Percentiles rank a stretch among this genome's conserved stretches.
Evolutionary conservation across 2,797 vertebrate genomes (phyloP).

Genomic region (Microtus obscurus): DNA sequence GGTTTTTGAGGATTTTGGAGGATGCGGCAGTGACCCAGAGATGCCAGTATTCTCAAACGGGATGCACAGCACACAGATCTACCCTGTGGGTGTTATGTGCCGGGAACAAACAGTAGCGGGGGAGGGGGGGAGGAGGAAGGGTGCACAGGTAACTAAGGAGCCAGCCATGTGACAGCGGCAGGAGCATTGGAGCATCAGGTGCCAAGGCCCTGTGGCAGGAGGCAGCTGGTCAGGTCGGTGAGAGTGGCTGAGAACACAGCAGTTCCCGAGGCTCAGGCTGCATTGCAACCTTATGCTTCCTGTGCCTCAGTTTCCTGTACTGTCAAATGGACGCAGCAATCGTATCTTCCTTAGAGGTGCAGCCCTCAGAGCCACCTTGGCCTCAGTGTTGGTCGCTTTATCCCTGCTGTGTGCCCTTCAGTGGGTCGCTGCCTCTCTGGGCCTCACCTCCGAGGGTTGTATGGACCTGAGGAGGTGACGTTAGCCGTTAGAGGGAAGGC

Average conservation of each 20-base stretch:
- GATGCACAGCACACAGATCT: neutral
- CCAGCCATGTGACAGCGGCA: neutral
- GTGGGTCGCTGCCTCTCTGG: neutral
- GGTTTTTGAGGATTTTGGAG: neutral
- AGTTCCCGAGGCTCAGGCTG: neutral
- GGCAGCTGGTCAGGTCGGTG: neutral
- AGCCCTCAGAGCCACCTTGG: neutral
- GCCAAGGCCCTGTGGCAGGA: slow-evolving; percentile 29
- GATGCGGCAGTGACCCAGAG: neutral
- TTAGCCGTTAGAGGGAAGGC: fast-evolving
- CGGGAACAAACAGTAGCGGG: fast-evolving
- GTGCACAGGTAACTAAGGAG: neutral
- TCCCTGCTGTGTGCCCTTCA: neutral
- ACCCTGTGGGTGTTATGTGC: neutral
- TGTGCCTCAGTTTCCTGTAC: neutral
- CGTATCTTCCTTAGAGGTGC: neutral
- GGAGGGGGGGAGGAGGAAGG: fast-evolving
- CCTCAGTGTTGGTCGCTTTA: neutral
- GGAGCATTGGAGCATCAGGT: neutral
- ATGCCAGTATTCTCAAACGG: neutral
- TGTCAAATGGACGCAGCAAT: neutral
- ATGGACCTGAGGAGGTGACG: neutral
- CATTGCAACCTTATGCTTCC: neutral
- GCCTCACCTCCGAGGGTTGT: neutral
- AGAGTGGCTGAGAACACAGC: neutral